A percentile compares a stretch with the other conserved stretches of the same genome.
phyloP scores from a whole-genome alignment of 2,113 vertebrate species.

The Hirundichthys speculiger region DNA sequence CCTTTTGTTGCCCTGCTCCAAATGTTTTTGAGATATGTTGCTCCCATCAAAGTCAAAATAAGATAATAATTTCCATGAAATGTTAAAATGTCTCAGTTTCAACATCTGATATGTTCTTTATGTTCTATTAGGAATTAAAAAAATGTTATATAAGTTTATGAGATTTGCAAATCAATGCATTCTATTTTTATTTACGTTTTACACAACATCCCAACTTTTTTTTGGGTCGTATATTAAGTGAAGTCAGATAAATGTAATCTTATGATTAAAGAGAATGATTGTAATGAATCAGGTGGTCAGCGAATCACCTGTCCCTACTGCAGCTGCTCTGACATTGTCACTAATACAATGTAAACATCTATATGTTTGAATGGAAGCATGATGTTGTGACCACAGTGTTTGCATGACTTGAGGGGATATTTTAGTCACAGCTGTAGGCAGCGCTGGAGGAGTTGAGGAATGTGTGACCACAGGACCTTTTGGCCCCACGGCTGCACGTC shows the following conservation, averaged over 20 bases:
- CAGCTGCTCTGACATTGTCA: slow-evolving; percentile 26
- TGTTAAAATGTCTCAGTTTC: too few species aligned
- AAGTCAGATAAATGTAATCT: background rate
- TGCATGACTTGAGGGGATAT: slow-evolving; percentile 73
- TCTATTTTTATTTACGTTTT: slow-evolving; percentile 42
- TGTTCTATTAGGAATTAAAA: too few species aligned
- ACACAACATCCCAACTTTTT: too few species aligned
- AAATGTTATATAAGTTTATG: too few species aligned
- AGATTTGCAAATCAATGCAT: too few species aligned
- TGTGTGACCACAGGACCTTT: slow-evolving; percentile 77
- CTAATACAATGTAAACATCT: slow-evolving; percentile 56
- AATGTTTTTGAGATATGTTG: too few species aligned
- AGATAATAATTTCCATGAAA: too few species aligned
- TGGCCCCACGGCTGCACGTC: slow-evolving; percentile 62
- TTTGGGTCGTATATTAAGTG: slow-evolving; percentile 1
- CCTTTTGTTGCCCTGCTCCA: too few species aligned
- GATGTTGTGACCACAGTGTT: slow-evolving; percentile 64
- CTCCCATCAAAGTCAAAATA: too few species aligned
- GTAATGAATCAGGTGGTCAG: background rate
- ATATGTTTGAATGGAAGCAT: slow-evolving; percentile 55
- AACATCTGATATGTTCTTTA: too few species aligned
- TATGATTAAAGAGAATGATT: slow-evolving; percentile 1
- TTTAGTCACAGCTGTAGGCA: slow-evolving; percentile 77
- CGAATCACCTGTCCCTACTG: background rate
- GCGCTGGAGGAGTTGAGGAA: slow-evolving; percentile 80